phyloP scores from a whole-genome alignment of 1,140 invertebrate genomes.

The Eumaeus atala region DNA sequence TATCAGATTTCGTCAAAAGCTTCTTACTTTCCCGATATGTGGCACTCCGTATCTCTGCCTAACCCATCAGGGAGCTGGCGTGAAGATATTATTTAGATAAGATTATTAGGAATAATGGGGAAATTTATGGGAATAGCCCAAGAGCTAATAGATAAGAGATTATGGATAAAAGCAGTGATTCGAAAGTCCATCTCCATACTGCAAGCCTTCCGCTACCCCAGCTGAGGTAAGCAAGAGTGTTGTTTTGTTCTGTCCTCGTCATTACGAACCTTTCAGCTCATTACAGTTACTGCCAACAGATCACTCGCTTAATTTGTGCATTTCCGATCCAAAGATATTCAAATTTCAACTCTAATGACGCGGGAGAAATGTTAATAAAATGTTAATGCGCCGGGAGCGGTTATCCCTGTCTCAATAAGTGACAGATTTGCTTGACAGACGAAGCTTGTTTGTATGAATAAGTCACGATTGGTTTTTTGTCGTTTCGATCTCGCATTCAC shows the following conservation, averaged over 20 bases:
- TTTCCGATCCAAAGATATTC: constrained; percentile 71
- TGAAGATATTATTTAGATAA: too few species aligned
- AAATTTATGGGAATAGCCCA: too few species aligned
- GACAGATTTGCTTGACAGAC: constrained; percentile 71
- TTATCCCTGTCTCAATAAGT: constrained; percentile 53
- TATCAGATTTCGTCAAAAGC: too few species aligned
- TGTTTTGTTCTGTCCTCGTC: constrained; percentile 66
- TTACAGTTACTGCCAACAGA: constrained; percentile 61
- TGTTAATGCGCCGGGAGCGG: constrained; percentile 66
- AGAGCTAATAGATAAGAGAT: too few species aligned
- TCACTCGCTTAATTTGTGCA: constrained; percentile 72
- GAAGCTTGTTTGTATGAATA: constrained; percentile 60
- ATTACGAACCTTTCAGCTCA: constrained; percentile 70
- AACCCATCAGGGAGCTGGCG: too few species aligned
- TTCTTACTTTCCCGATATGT: too few species aligned
- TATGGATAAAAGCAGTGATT: not conserved
- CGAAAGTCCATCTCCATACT: constrained; percentile 33
- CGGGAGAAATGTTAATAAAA: constrained; percentile 71
- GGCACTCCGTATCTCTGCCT: too few species aligned
- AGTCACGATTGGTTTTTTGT: constrained; percentile 66
- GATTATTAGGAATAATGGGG: too few species aligned
- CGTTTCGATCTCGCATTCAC: constrained; percentile 43
- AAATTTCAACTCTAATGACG: constrained; percentile 70
- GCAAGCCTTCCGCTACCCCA: constrained; percentile 49
- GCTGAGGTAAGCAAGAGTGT: constrained; percentile 65